Evolutionary conservation across 2,113 vertebrate species (phyloP).

Genomic region (Neogale vison): DNA sequence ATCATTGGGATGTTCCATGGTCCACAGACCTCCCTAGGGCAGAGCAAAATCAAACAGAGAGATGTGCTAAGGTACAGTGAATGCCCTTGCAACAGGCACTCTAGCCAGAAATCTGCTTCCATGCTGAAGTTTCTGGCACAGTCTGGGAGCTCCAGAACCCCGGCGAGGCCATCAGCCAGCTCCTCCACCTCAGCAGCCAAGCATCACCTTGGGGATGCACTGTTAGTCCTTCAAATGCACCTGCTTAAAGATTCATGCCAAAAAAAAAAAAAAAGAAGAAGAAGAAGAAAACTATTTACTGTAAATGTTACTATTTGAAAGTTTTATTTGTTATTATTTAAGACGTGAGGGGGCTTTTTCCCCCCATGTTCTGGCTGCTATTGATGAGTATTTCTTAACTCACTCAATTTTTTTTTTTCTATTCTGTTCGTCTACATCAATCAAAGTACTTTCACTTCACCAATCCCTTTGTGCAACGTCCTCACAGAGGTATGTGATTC

Average conservation of each 20-base stretch:
- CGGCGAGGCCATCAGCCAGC: rapidly evolving
- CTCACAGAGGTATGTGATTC: background rate
- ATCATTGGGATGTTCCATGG: background rate
- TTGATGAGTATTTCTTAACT: background rate
- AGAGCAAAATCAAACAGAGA: background rate
- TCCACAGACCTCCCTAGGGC: background rate
- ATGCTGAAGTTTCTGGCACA: background rate
- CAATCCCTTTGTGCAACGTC: background rate
- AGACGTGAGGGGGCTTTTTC: background rate
- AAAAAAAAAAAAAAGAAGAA: background rate
- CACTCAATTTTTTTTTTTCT: background rate
- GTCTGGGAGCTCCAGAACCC: background rate
- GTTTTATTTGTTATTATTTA: background rate
- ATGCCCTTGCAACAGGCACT: background rate
- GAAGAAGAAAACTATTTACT: background rate
- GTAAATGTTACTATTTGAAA: background rate
- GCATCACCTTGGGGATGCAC: background rate
- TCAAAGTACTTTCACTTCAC: background rate
- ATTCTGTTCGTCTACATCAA: constrained; percentile 20
- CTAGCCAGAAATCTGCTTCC: background rate
- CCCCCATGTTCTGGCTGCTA: background rate
- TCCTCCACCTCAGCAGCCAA: background rate
- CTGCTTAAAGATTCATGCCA: background rate
- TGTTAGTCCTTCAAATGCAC: constrained; percentile 11
- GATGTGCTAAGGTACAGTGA: background rate